Evolutionary conservation across 2,888 invertebrate species (phyloP).

Genomic region (Dasysyrphus tricinctus): DNA sequence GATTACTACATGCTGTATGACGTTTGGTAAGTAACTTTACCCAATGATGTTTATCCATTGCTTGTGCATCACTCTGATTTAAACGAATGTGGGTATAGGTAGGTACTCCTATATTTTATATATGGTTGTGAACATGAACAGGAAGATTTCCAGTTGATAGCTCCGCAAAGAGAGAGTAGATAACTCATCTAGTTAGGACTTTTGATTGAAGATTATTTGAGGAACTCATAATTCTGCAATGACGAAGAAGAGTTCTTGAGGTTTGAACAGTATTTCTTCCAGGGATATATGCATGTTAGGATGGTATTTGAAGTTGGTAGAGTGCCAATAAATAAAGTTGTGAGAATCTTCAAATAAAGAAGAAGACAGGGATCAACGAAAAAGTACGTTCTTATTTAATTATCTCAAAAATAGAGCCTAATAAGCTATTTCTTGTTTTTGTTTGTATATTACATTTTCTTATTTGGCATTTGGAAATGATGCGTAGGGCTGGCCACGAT

Average conservation of each 20-base stretch:
- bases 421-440: too few species aligned
- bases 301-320: not conserved
- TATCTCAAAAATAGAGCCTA: not conserved
- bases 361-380: not conserved
- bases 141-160: slow-evolving; percentile 55
- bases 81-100: slow-evolving; percentile 22
- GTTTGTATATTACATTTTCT: too few species aligned
- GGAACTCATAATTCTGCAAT: slow-evolving; percentile 20
- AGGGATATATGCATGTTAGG: not conserved
- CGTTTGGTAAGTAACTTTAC: slow-evolving; percentile 80
- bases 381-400: not conserved
- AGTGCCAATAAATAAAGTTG: slow-evolving; percentile 19
- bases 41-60: slow-evolving; percentile 51
- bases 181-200: slow-evolving; percentile 22
- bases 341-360: not conserved
- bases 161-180: slow-evolving; percentile 29
- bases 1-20: slow-evolving; percentile 81
- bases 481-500: too few species aligned
- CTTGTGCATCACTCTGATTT: slow-evolving; percentile 45
- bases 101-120: not conserved
- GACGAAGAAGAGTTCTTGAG: slow-evolving; percentile 8
- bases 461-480: too few species aligned
- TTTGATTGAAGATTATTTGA: slow-evolving; percentile 39
- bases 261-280: slow-evolving; percentile 1
- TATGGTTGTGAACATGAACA: slow-evolving; percentile 17